Conservation (phyloP, 1,140 invertebrate species). For the Arctopsyche grandis region DNA sequence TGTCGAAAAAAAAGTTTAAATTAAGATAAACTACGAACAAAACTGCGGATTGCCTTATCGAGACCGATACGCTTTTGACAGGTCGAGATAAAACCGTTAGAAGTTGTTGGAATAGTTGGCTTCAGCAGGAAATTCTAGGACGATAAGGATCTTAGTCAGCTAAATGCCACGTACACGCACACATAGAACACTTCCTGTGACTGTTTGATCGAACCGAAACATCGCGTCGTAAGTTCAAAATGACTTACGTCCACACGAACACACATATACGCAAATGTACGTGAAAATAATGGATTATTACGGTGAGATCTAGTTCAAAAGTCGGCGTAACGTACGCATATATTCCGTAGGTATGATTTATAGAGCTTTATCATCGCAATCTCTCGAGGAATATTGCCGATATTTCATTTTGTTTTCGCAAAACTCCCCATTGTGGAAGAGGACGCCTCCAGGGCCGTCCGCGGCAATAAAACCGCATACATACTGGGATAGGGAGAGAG, state of each 20-base stretch:
- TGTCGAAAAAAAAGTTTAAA: no score
- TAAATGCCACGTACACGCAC: background rate
- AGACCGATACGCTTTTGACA: background rate
- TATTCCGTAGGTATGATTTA: conserved; percentile 42
- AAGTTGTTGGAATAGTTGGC: conserved; percentile 13
- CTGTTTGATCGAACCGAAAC: background rate
- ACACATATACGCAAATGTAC: no score
- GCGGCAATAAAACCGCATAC: background rate
- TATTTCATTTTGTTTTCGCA: conserved; percentile 40
- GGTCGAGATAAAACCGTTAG: background rate
- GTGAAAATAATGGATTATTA: background rate
- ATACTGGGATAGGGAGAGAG: no score
- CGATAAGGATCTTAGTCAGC: conserved; percentile 18
- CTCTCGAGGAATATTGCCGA: conserved; percentile 45
- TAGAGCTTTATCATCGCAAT: conserved; percentile 45
- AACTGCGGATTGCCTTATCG: background rate
- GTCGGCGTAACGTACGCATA: background rate
- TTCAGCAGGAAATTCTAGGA: conserved; percentile 31
- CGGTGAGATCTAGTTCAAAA: background rate
- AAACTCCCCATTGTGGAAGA: conserved; percentile 14
- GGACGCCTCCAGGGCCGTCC: background rate
- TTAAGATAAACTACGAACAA: background rate
- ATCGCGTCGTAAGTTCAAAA: background rate
- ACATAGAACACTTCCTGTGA: background rate
- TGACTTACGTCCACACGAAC: no score